Evolutionary conservation across 2,888 invertebrate genomes (phyloP), one percentile per base, ranked within the genome.

Genomic region (Corbicula japonica): DNA sequence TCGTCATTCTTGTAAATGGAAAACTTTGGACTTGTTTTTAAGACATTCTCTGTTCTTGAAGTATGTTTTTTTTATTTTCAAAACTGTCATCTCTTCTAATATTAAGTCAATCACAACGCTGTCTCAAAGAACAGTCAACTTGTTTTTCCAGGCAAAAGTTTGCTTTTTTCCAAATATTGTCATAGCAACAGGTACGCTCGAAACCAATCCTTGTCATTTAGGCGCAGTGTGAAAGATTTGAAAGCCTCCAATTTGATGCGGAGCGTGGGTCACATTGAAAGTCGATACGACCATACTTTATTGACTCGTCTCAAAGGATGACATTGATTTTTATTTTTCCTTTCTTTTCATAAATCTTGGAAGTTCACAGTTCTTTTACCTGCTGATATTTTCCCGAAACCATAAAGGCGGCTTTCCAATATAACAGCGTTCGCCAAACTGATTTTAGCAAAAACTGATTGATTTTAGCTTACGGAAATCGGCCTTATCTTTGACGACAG

Each of bases 251-350:
- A 56, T 68, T 68, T 66, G 60, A 61, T 73, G 23, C 48, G 50
- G 65, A 73, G 65, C 58, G 61, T 56, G 72, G 77, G 77, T 77
- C 72, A 77, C 54, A 58, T 48, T 66, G 44, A 69, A 73, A 78
- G 78, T 74, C 78, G 74, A 78, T 78, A 78, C 73, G 78, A 76
- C 38, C 68, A 68, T 56, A 69, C 77, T 77, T 77, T 72, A 77
- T 77, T 72, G 77, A 73, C 69, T 63, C 56, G 21, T 50, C 69
- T 73, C 77, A 68, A 62, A 58, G 56, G 72, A 62, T 54, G 52
- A 21, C 72, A 77, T 77, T 62, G 77, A 77, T 77, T 77, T 77
- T 73, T 71, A 71, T 71, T 71, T 50, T 62, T 60, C 71, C 41
- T 71, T n/a, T n/a, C n/a, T n/a, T 71, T 71, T 54, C 52, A 54